Evolutionary conservation across 2,113 vertebrate genomes (phyloP), one percentile per base, ranked within the genome.

Genomic region (Sebastes schlegelii): DNA sequence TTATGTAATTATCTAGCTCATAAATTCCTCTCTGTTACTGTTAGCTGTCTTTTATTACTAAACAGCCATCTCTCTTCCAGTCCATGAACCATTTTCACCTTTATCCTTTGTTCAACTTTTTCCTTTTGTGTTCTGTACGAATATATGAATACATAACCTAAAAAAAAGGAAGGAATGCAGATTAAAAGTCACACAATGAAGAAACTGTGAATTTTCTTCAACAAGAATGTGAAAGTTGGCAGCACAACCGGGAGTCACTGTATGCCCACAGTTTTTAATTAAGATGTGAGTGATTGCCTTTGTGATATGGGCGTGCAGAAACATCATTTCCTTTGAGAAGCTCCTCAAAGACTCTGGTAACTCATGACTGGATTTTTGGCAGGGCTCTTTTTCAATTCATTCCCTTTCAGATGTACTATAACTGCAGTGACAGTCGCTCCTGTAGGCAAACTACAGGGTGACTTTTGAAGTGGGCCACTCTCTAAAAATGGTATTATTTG

Each of bases 271-370:
- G 23, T 71, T 92, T 92, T 87, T 92, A 86, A 93, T 90, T 89
- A 90, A 91, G 84, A 89, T 82, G 77, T 84, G 82, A 87, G 72
- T 65, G 82, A 91, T 91, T 90, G 82, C 66, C 89, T 89, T 90
- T 80, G 83, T 82, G 87, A 93, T 87, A 72, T 71, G 60, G 61
- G 66, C 45, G 49, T 77, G 77, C 84, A 74, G 77, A 82, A 77
- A 80, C 82, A 86, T 82, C 23, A 63, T 78, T 89, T 91, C 78
- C 85, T 91, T 90, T 88, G 81, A 86, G 86, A 80, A 81, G 75
- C 79, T 77, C 64, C 72, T 84, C 73, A 86, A 88, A 86, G 74
- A 80, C 48, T 74, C 21, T 14, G 6, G 79, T 82, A 83, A 85
- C 65, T 78, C 48, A 76, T 77, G 79, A 80, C 64, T 84, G 45